Conservation (phyloP, 2,113 vertebrate species). For the Lasiurus cinereus region DNA sequence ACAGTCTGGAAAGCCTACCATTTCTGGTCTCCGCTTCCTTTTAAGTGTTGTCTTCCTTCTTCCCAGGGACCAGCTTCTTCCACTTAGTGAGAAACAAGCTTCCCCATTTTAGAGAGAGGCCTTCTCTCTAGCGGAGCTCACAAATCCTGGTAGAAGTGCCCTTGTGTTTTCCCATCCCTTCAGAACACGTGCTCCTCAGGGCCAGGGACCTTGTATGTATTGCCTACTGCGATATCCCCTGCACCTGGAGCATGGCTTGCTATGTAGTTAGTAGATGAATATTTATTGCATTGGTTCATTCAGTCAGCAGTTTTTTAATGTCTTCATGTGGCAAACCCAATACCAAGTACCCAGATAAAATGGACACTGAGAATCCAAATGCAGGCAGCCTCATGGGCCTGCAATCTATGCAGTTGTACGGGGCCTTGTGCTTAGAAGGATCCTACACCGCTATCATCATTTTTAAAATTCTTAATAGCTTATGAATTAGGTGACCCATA, state of each 20-base stretch:
- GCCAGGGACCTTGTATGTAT: background rate
- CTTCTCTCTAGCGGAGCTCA: slow-evolving; percentile 2
- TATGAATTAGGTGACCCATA: background rate
- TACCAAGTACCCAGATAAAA: background rate
- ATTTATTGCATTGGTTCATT: background rate
- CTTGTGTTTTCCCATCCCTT: background rate
- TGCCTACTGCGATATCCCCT: background rate
- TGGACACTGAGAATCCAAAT: background rate
- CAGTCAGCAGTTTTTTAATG: background rate
- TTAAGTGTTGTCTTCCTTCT: background rate
- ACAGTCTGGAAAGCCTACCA: background rate
- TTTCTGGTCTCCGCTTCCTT: background rate
- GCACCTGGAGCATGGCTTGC: background rate
- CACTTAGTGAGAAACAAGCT: background rate
- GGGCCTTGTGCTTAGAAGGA: background rate
- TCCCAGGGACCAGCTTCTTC: background rate
- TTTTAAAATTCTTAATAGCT: slow-evolving; percentile 24
- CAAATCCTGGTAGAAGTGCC: background rate
- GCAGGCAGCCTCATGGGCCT: background rate
- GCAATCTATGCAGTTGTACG: too few relatives aligned
- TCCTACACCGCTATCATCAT: background rate
- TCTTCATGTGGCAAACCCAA: background rate
- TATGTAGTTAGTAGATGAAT: background rate
- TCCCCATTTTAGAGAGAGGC: background rate
- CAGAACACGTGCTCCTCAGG: background rate